Evolutionary conservation across 2,888 invertebrate genomes (phyloP), one percentile per base, ranked within the genome.

Genomic region (Empis livida): DNA sequence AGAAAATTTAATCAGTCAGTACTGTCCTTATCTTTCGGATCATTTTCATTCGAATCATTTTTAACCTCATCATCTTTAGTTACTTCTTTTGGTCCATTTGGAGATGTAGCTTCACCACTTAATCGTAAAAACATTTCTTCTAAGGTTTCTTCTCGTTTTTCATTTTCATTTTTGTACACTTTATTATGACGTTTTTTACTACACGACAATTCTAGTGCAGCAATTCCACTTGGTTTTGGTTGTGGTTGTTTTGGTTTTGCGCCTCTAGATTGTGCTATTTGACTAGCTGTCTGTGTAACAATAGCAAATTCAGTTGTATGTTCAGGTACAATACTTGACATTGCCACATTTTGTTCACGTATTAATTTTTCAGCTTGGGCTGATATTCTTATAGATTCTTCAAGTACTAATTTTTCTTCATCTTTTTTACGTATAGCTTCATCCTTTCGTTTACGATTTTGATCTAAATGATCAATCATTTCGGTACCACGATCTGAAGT

Each of bases 381-480:
- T 35, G 35, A 13, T n/a, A 35, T 35, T 35, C n/a, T n/a, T 27
- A 8, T 27, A 27, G 23, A 27, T 27, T 27, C 23, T 17, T 17
- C 16, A 13, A n/a, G 16, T 37, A 15, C 14, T n/a, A 37, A 37
- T 37, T 37, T 37, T 10, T 37, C 37, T 37, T 37, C 14, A 17
- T 39, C 39, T 39, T 17, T 16, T 17, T n/a, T 13, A 11, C 16
- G 17, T 17, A 16, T 39, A 13, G 35, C 35, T 8, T 35, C 35
- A 41, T 41, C 20, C 27, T 20, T 13, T 27, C 27, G 13, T 41
- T 41, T 20, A 20, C 27, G 51, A 3, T 65, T 56, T 41, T 61
- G 60, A 8, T 60, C 61, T 14, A 68, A 60, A 37, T 60, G 59
- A 44, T 63, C 61, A 11, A 63, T 62, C 59, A 68, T 63, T 40